phyloP scores from a whole-genome alignment of 2,888 invertebrate genomes.

The Ophion slaviceki region DNA sequence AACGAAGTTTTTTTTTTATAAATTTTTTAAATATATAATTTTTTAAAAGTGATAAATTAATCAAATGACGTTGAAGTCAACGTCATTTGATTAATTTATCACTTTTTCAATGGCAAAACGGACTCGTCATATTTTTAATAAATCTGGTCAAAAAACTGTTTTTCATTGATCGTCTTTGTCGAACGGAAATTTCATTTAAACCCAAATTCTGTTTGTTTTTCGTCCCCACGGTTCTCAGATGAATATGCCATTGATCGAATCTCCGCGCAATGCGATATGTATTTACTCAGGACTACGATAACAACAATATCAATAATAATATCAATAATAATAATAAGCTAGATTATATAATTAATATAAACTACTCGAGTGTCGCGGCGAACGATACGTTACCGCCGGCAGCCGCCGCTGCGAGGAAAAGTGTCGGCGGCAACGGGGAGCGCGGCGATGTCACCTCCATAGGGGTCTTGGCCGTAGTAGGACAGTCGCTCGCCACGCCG shows the following conservation, averaged over 20 bases:
- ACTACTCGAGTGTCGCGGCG: conserved; percentile 81
- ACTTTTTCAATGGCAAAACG: background rate
- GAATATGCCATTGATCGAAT: conserved; percentile 16
- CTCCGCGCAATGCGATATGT: conserved; percentile 45
- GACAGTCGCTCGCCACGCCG: conserved; percentile 86
- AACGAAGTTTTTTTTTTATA: too few relatives aligned
- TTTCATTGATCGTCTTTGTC: background rate
- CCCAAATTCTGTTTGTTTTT: background rate
- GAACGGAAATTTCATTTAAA: background rate
- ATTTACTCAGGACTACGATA: conserved; percentile 41
- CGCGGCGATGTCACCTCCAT: conserved; percentile 69
- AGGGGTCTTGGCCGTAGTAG: conserved; percentile 73
- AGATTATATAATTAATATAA: conserved; percentile 43
- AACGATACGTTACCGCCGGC: conserved; percentile 81
- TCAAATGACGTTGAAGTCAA: too few relatives aligned
- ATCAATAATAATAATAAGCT: conserved; percentile 49
- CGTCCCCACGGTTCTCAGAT: conserved; percentile 4
- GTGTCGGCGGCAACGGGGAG: conserved; percentile 77
- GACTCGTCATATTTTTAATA: background rate
- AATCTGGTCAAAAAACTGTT: background rate
- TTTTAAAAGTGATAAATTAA: too few relatives aligned
- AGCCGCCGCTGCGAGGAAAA: conserved; percentile 78
- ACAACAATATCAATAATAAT: conserved; percentile 47
- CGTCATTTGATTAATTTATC: background rate
- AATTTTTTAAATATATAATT: too few relatives aligned